Evolutionary conservation across 92 coral and sea anemone species (phyloP), one percentile per base, ranked within the genome.

Genomic region (Porites evermanni): DNA sequence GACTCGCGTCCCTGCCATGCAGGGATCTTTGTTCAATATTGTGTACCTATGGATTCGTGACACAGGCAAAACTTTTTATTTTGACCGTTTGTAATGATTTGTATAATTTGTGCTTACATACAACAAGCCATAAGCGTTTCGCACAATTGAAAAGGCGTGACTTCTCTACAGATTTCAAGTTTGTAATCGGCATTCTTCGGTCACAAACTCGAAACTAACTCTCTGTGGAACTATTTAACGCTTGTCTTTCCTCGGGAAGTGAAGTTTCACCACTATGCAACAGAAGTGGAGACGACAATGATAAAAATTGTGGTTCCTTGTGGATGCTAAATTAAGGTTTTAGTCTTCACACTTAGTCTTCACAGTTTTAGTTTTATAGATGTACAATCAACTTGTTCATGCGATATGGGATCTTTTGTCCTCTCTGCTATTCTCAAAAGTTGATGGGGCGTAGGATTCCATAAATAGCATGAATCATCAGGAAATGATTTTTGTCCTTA

Each of bases 101-200:
- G 6, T 38, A 38, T 38, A 38, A 38, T 38, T 79, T 79, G 54
- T 53, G 74, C 19, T 56, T 56, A 38, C 61, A 56, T 56, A 56
- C 4, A 56, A 10, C 16, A 56, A 56, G 77, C 54, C 23, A 29
- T 56, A 69, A 81, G 71, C 86, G 77, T 77, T 78, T 59, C 69
- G 44, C 70, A 8, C 61, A 61, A 59, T 81, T 83, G 64, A 38
- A 64, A 70, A 83, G 87, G 87, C 87, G 87, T 83, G 87, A 83
- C 87, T 83, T 38, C 53, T 38, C 38, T 18, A 8, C 64, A 63
- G 18, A 78, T 79, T 77, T 77, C 78, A 74, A 78, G 38, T 64
- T 67, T 79, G 75, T 52, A 53, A 72, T 52, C 69, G 38, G 29
- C 67, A 2, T 19, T 1, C 51, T 59, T 26, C 24, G 66, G 50